Conservation (phyloP, 23 tunicate genomes). For the Ascidia mentula region DNA sequence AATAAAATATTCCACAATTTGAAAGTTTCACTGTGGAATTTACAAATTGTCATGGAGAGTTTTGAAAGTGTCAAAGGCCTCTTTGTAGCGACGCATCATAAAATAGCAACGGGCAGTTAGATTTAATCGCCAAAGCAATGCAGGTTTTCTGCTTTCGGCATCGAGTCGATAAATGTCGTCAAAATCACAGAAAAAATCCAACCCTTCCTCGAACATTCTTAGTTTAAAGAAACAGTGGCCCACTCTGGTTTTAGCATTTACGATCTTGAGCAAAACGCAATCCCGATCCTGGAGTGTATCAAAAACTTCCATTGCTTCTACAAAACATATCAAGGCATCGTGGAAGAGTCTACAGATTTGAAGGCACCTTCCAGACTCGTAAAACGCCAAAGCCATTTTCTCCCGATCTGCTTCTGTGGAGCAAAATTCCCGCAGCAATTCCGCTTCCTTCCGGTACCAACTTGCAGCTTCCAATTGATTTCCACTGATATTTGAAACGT, state of each 20-base stretch:
- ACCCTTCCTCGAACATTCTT: background rate
- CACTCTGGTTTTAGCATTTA: background rate
- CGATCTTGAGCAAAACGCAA: background rate
- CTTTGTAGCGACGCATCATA: background rate
- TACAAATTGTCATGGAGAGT: too few relatives aligned
- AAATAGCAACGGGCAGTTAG: background rate
- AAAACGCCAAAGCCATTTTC: background rate
- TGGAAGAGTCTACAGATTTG: background rate
- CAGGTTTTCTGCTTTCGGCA: background rate
- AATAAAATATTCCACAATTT: too few relatives aligned
- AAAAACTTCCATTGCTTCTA: background rate
- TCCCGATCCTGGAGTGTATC: background rate
- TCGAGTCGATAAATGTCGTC: background rate
- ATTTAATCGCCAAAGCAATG: background rate
- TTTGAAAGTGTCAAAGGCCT: too few relatives aligned
- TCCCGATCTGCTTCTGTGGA: background rate
- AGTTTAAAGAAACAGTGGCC: background rate
- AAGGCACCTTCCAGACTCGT: background rate
- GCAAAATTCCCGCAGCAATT: background rate
- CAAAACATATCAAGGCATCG: background rate
- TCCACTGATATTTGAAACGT: background rate
- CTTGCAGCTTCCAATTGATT: background rate
- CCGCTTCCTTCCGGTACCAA: background rate
- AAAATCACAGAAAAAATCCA: background rate
- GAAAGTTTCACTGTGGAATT: too few relatives aligned